Evolutionary conservation across 35 echinoderm and acorn worm species (phyloP), one percentile per base, ranked within the genome.

Genomic region (Anneissia japonica): DNA sequence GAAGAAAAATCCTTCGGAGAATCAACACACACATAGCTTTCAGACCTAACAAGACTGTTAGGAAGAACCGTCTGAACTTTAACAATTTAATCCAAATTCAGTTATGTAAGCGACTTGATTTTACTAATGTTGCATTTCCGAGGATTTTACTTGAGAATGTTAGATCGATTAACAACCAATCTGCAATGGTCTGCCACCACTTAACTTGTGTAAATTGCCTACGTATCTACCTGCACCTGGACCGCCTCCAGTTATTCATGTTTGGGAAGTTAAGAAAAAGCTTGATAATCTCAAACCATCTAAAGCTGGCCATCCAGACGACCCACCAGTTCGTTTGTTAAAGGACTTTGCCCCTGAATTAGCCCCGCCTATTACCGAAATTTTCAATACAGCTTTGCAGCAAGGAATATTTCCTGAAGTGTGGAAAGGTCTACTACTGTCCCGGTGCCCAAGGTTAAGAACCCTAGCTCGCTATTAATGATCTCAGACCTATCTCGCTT

Each of bases 401-500:
- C 26, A n/a, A 21, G 86, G 86, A 80, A 46, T 32, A 0, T 88
- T 81, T 51, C 76, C 77, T 6, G 77, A 80, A 34, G 31, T 36
- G 11, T 82, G 77, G 77, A 88, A 88, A 81, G 55, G 29, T 3
- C 77, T 35, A 46, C 77, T 0, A 56, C 81, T n/a, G 80, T 39
- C 30, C 86, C 86, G 4, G 81, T 88, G 74, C 86, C 86, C 4
- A 88, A 88, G 34, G n/a, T 17, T 30, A 88, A 31, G 28, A 51
- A 21, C 33, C 35, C 81, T 23, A 81, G n/a, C n/a, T 34, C 16
- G 41, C 3, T 81, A 56, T n/a, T 37, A 36, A 81, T 30, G 36
- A 88, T 9, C 35, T 88, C 5, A 76, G 86, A 81, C 86, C 86
- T 17, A 88, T 88, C 30, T 88, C 86, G 6, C 74, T 88, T 23